Percentiles rank a stretch among this genome's conserved stretches.
Conservation (phyloP, 1,140 invertebrate species). For the Diploscapter pachys region DNA sequence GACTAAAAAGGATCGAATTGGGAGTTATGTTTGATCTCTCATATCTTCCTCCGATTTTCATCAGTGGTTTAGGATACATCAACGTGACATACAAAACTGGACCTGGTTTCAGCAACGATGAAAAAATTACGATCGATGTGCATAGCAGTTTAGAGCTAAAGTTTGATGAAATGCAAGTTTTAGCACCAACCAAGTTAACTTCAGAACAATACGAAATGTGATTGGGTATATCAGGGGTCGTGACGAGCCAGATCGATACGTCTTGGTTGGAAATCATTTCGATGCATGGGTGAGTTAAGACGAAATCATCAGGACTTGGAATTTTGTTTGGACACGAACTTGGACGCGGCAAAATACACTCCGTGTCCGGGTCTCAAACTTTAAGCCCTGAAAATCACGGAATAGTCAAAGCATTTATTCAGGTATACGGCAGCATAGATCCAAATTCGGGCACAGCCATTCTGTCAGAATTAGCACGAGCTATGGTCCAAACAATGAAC, state of each 20-base stretch:
- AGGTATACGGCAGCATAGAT: conserved; percentile 57
- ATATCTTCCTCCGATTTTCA: too few species aligned
- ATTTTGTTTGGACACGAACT: conserved; percentile 65
- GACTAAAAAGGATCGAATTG: not conserved
- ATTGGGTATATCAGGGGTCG: conserved; percentile 35
- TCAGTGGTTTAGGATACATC: conserved; percentile 42
- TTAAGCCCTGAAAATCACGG: too few species aligned
- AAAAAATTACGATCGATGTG: conserved; percentile 46
- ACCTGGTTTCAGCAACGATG: conserved; percentile 36
- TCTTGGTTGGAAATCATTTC: conserved; percentile 65
- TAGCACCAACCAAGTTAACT: not conserved
- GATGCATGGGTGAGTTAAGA: conserved; percentile 62
- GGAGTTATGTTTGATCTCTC: not conserved
- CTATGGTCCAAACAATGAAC: conserved; percentile 59
- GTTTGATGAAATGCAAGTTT: not conserved
- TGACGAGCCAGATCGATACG: conserved; percentile 61
- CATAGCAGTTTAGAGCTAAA: conserved; percentile 18
- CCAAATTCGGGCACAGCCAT: conserved; percentile 62
- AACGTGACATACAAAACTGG: conserved; percentile 57
- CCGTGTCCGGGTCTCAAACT: too few species aligned
- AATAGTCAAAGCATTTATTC: too few species aligned
- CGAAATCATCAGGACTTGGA: conserved; percentile 38
- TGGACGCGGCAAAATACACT: conserved; percentile 56
- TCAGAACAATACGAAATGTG: conserved; percentile 30
- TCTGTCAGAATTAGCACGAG: conserved; percentile 63